Percentiles rank a stretch among this genome's conserved stretches.
phyloP scores from a whole-genome alignment of 2,888 invertebrate genomes.

The Nymphalis polychloros region DNA sequence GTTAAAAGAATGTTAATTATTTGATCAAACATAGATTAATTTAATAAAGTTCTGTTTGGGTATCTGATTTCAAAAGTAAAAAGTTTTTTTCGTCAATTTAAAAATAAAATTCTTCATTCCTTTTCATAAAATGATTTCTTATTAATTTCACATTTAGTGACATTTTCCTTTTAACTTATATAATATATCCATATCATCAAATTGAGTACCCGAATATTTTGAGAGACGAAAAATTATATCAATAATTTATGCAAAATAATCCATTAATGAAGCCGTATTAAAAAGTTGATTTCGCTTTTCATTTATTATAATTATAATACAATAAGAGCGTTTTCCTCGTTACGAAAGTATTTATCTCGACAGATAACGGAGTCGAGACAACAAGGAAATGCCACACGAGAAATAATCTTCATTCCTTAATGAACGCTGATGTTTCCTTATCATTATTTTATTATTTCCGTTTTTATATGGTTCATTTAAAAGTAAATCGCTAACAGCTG shows the following conservation, averaged over 20 bases:
- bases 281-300: neutral
- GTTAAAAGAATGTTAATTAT: too few species aligned
- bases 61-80: too few species aligned
- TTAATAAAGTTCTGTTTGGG: too few species aligned
- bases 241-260: too few species aligned
- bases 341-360: slow-evolving; percentile 28
- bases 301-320: slow-evolving; percentile 11
- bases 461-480: slow-evolving; percentile 19
- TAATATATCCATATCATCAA: too few species aligned
- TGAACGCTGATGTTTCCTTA: slow-evolving; percentile 30
- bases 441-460: slow-evolving; percentile 32
- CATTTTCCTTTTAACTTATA: too few species aligned
- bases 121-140: too few species aligned
- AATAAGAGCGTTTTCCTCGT: slow-evolving; percentile 22
- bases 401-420: slow-evolving; percentile 33
- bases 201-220: too few species aligned
- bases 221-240: neutral
- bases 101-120: too few species aligned
- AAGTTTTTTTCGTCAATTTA: too few species aligned
- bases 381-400: slow-evolving; percentile 30
- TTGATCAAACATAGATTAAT: too few species aligned
- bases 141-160: too few species aligned
- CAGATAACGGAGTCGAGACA: slow-evolving; percentile 26
- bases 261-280: neutral
- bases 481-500: neutral